Base-by-base conservation (phyloP, 2,113 vertebrate species). In the Todiramphus saurophagus region DNA sequence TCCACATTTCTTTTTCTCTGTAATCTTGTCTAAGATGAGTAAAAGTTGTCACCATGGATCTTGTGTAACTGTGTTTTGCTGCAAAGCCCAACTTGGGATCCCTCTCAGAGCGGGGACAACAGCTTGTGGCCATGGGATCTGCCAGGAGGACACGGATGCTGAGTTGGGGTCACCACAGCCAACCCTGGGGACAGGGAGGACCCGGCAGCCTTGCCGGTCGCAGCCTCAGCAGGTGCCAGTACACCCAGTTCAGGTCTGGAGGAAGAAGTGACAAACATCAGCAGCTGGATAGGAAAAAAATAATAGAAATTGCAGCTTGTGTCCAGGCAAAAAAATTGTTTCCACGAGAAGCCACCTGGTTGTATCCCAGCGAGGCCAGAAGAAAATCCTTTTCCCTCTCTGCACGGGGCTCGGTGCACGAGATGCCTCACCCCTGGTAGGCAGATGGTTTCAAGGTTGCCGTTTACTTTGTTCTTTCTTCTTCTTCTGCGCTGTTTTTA, bases 361-460 rank as follows among this genome's bases (percentile, higher is more conserved):
- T 68, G 23, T 39, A 12, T 19, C 35, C 7, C 1, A 5, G 10
- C 0, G 3, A 18, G 30, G 37, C 25, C 27, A 7, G 27, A 27
- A 44, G 43, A 37, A 83, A 31, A 39, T 37, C 62, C 30, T 27
- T 74, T 46, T 46, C 56, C 62, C 23, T 63, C 21, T 16, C 39
- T 7, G 24, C 41, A 4, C 7, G 1, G 14, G 55, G 63, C 51
- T 46, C 56, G 2, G 3, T 14, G 51, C n/a, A 10, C 0, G 7
- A 72, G 63, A 5, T 25, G 80, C 44, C 19, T 85, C 44, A 10
- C 25, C 44, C 2, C 1, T 5, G 44, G 51, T 5, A 14, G 79
- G 68, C 74, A 69, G 68, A 30, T 58, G 66, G 76, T 23, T 56
- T 30, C 73, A 37, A 16, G 19, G 35, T 58, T 31, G 28, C 56